These are phyloP conservation scores for Scrobipalpa atriplicella DNA, from an alignment of 2,888 invertebrate genomes.

Conservation along the genomic window DNA sequence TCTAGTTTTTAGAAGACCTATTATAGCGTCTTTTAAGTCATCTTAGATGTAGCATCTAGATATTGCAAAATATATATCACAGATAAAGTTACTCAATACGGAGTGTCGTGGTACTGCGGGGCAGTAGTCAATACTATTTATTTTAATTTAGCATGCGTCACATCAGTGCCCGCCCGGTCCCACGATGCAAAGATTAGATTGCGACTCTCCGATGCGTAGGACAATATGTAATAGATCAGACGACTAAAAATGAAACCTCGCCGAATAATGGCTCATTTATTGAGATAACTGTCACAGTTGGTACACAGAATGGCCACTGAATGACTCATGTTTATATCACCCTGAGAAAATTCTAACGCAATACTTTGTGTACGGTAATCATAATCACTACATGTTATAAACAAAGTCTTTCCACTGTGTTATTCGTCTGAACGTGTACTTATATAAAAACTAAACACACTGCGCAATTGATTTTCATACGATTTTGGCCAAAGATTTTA, in stretches of 20 bases:
- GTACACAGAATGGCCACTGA: conserved; percentile 39
- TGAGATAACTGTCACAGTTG: conserved; percentile 72
- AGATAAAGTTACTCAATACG: neutral
- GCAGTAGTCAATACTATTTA: too few relatives aligned
- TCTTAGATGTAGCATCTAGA: neutral
- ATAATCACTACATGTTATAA: too few relatives aligned
- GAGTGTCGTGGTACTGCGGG: neutral
- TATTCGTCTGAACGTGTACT: too few relatives aligned
- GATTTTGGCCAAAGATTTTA: too few relatives aligned
- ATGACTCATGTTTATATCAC: conserved; percentile 27
- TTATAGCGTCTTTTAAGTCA: neutral
- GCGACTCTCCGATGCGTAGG: conserved; percentile 75
- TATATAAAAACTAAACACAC: too few relatives aligned
- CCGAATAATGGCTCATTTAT: conserved; percentile 74
- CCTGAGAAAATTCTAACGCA: conserved; percentile 52
- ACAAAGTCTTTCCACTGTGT: too few relatives aligned
- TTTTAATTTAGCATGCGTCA: neutral
- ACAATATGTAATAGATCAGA: conserved; percentile 77
- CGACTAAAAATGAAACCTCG: conserved; percentile 60
- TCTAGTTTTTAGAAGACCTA: neutral
- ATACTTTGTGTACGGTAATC: conserved; percentile 26
- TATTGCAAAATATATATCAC: neutral
- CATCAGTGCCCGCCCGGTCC: conserved; percentile 47
- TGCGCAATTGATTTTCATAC: too few relatives aligned
- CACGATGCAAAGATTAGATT: conserved; percentile 79